Base-by-base conservation (phyloP, 2,888 invertebrate species). In the Temnothorax rugatulus region DNA sequence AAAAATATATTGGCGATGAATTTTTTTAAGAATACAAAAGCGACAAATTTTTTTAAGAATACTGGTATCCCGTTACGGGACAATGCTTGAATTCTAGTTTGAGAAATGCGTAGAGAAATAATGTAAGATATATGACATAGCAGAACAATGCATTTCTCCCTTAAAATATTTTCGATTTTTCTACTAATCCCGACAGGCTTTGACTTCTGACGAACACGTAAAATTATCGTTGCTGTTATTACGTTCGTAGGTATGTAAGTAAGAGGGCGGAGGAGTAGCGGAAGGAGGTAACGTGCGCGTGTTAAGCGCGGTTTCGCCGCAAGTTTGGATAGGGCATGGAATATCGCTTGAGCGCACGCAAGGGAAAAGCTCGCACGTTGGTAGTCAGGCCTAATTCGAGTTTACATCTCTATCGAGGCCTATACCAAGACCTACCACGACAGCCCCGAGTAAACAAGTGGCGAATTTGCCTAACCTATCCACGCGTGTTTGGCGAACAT, bases 321-420 rank as follows among this genome's bases (percentile, higher is more conserved):
- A 89, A 89, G 89, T 90, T 90, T 89, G 90, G 76, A 87, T 87
- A 90, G 87, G 88, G 84, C 88, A 83, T 82, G 88, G 88, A 88
- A 90, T 88, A 90, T 88, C 86, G 88, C 90, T 84, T 34, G 83
- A 54, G 85, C 77, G 84, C 88, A 91, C 91, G 91, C 91, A 71
- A 91, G 84, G 87, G 76, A 79, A 83, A 88, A 87, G 84, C 85
- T 88, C 79, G 88, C 90, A 71, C 84, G 84, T 81, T 68, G 69
- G 74, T 81, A 88, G 89, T 90, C 89, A 76, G 84, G 83, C 85
- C 90, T 91, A 92, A 92, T 92, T 90, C 83, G 82, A 86, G 81
- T 63, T 88, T 88, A 91, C 87, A 87, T 91, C 90, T 92, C 88
- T 89, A 92, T 92, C 90, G 84, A 86, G 88, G 77, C 84, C 71